Evolutionary conservation across 2,888 invertebrate genomes (phyloP).

Genomic region (Amphipoea lucens): DNA sequence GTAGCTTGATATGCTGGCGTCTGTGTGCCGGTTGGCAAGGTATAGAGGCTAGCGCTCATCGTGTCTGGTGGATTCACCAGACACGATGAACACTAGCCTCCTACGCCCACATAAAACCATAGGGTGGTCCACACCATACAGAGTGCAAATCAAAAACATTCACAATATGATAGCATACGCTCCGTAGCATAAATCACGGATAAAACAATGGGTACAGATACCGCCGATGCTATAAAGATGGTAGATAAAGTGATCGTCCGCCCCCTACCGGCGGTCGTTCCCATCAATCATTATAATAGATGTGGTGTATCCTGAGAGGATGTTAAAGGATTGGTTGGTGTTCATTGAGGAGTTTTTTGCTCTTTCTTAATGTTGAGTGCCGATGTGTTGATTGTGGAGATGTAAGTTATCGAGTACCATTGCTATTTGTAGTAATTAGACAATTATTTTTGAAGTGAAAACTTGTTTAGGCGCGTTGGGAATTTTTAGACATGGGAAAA

Average conservation of each 20-base stretch:
- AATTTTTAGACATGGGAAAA: too few relatives aligned
- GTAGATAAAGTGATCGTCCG: constrained; percentile 66
- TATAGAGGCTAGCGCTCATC: too few relatives aligned
- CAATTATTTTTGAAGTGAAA: background rate
- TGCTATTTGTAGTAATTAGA: background rate
- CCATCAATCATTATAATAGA: constrained; percentile 66
- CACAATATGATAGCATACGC: constrained; percentile 58
- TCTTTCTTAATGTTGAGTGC: constrained; percentile 13
- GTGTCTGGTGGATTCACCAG: background rate
- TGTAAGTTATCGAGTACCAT: background rate
- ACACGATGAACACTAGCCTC: background rate
- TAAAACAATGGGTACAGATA: constrained; percentile 65
- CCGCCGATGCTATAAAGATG: constrained; percentile 63
- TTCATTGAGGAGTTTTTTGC: constrained; percentile 49
- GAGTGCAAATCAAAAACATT: constrained; percentile 64
- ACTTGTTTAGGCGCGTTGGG: too few relatives aligned
- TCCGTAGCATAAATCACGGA: constrained; percentile 62
- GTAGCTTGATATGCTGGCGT: too few relatives aligned
- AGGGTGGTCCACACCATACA: constrained; percentile 53
- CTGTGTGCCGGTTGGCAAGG: background rate
- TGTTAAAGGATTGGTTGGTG: constrained; percentile 29
- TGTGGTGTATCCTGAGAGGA: constrained; percentile 55
- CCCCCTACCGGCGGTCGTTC: constrained; percentile 58
- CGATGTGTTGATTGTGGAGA: constrained; percentile 2
- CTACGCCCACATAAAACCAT: constrained; percentile 38